Evolutionary conservation across 2,888 invertebrate species (phyloP).

Genomic region (Crepidodera aurea): DNA sequence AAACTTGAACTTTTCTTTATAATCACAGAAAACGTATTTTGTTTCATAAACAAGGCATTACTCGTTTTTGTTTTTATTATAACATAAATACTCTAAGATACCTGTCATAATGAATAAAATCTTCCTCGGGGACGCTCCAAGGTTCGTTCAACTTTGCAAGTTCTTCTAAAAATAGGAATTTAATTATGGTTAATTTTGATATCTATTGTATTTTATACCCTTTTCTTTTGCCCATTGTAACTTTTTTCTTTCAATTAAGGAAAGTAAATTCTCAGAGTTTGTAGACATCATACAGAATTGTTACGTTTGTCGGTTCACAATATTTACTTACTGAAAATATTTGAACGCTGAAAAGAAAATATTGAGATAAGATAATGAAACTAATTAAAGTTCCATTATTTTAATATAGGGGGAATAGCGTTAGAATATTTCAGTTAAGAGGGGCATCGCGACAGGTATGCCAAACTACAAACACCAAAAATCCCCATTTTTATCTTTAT

Average conservation of each 20-base stretch:
- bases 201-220: constrained; percentile 66
- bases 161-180: constrained; percentile 71
- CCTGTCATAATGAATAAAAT: constrained; percentile 9
- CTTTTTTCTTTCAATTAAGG: constrained; percentile 86
- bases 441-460: too few species aligned
- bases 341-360: constrained; percentile 43
- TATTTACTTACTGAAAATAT: constrained; percentile 38
- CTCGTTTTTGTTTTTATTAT: too few species aligned
- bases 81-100: too few species aligned
- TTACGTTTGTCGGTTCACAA: constrained; percentile 17
- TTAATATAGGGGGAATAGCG: too few species aligned
- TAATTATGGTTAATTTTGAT: not conserved
- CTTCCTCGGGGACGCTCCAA: constrained; percentile 66
- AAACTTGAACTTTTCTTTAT: too few species aligned
- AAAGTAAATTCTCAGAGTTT: constrained; percentile 52
- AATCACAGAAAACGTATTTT: too few species aligned
- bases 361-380: not conserved
- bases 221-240: constrained; percentile 93
- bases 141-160: constrained; percentile 80
- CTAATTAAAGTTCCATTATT: not conserved
- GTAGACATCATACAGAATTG: constrained; percentile 49
- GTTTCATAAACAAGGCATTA: too few species aligned
- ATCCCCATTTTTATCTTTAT: too few species aligned
- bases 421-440: too few species aligned
- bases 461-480: too few species aligned